Evolutionary conservation across 2,113 vertebrate genomes (phyloP).

Genomic region (Protobothrops mucrosquamatus): DNA sequence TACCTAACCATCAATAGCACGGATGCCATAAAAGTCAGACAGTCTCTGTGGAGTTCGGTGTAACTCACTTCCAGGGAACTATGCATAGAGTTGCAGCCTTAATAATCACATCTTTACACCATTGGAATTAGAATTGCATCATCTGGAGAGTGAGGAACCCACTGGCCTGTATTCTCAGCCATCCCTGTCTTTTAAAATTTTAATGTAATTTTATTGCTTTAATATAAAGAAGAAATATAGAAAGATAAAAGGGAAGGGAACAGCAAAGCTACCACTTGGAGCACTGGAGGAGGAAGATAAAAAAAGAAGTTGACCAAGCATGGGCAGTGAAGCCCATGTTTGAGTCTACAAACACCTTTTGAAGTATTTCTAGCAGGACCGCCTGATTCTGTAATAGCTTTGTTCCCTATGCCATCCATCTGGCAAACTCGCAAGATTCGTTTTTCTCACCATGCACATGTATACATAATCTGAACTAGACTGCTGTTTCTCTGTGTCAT

Average conservation of each 20-base stretch:
- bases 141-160: neutral
- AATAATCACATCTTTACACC: neutral
- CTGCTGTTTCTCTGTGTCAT: no score
- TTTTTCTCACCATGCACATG: no score
- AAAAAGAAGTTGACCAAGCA: neutral
- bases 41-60: slow-evolving; percentile 14
- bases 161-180: neutral
- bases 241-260: neutral
- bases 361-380: no score
- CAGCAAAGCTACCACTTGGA: neutral
- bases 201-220: neutral
- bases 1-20: slow-evolving; percentile 31
- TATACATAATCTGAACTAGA: no score
- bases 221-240: neutral
- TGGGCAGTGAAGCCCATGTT: neutral
- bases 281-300: neutral
- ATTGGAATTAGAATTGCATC: neutral
- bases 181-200: neutral
- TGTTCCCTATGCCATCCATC: no score
- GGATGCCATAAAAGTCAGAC: slow-evolving; percentile 41
- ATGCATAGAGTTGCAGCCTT: neutral
- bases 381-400: no score
- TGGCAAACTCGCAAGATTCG: no score
- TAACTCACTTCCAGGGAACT: neutral
- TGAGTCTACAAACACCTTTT: neutral